A percentile compares a stretch with the other conserved stretches of the same genome.
phyloP scores from a whole-genome alignment of 2,113 vertebrate species.

The Potamarius usumacintae region DNA sequence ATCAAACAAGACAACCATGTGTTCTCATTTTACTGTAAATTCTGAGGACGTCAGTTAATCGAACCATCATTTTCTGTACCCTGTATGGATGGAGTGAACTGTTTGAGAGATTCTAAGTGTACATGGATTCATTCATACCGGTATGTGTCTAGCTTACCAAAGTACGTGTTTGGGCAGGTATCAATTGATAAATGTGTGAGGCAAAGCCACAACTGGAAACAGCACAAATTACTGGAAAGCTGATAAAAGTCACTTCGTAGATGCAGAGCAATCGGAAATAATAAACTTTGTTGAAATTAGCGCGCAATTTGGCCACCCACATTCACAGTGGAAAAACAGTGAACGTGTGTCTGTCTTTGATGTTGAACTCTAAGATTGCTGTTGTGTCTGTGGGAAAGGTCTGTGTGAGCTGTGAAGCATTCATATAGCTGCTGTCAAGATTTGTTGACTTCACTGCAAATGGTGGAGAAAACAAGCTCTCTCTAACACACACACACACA shows the following conservation, averaged over 20 bases:
- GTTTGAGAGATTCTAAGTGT: neutral
- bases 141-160: too few relatives aligned
- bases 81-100: neutral
- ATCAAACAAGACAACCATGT: neutral
- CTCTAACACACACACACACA: neutral
- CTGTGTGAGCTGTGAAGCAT: neutral
- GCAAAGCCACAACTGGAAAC: neutral
- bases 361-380: neutral
- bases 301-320: neutral
- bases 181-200: neutral
- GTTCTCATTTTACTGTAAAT: neutral
- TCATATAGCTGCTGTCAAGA: neutral
- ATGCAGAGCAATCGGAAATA: neutral
- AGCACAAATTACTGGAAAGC: neutral
- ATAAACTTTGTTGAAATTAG: neutral
- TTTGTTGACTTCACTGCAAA: conserved; percentile 38
- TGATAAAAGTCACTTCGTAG: neutral
- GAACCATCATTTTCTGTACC: neutral
- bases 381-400: conserved; percentile 9
- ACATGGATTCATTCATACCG: neutral
- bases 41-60: neutral
- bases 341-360: neutral
- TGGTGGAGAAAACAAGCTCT: conserved; percentile 13
- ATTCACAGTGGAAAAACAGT: conserved; percentile 22
- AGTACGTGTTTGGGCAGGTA: neutral